Base-by-base conservation (phyloP, 2,888 invertebrate species). In the Calliscelio sp. region DNA sequence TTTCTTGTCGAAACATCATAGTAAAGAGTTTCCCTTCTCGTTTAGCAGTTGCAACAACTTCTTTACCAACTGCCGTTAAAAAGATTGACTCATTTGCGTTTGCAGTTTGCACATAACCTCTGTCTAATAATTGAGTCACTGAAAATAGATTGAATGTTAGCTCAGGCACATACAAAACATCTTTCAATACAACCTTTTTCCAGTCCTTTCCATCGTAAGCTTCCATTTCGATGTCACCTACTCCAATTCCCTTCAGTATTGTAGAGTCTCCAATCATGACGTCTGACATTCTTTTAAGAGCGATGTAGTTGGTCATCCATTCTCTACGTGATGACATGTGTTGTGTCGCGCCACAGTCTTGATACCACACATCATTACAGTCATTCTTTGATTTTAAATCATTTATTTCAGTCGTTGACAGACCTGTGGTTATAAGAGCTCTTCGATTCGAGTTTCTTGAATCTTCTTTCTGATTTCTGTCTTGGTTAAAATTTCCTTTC, bases 71-170 rank as follows among this genome's bases (percentile, higher is more conserved):
- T 46, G 57, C 22, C 11, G 86, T 86, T 55, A 86, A 57, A 25
- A 88, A 81, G 51, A 84, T 49, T 20, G 87, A 89, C 16, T 74
- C 59, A 28, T 87, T 22, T 6, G 55, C 32, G 5, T 57, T 32
- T 8, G 32, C 32, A 32, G 8, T 87, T 32, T 88, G 87, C 7
- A 59, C 65, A 74, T 86, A 90, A 16, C 88, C 86, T 82, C 89
- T 88, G 57, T 89, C 89, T 2, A 90, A 44, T 11, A 86, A 81
- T 80, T 83, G 75, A 7, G 86, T 81, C 1, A 88, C 88, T 57
- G 89, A 89, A 32, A 89, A 90, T 32, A 89, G 51, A 59, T 90
- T 89, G 41, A 85, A 86, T 3, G 75, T 79, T 68, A 87, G 73
- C 32, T 87, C 51, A 38, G 84, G 86, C 44, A 82, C 82, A 61